These are phyloP conservation scores for Python bivittatus DNA, from an alignment of 2,113 vertebrate genomes.

Conservation along the genomic window DNA sequence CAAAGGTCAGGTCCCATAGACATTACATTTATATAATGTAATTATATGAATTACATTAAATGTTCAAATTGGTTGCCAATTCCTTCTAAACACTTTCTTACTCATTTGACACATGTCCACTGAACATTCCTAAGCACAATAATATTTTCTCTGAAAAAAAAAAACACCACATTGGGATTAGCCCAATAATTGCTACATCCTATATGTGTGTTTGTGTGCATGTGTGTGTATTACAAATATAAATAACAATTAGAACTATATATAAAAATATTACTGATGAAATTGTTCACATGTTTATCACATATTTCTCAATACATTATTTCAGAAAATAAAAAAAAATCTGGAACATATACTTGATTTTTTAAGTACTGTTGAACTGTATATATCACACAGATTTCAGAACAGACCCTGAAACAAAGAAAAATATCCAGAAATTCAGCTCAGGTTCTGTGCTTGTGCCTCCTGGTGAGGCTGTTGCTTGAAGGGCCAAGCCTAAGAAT, in stretches of 20 bases:
- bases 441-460: no score
- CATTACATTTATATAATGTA: not conserved
- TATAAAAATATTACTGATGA: not conserved
- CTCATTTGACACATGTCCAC: not conserved
- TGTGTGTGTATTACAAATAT: not conserved
- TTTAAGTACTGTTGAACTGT: no score
- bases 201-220: not conserved
- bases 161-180: not conserved
- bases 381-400: no score
- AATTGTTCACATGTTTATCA: not conserved
- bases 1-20: not conserved
- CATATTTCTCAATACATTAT: not conserved
- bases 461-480: no score
- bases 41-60: not conserved
- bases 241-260: no score
- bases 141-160: not conserved
- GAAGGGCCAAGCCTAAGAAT: no score
- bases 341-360: not conserved
- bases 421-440: no score
- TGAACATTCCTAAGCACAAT: not conserved
- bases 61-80: not conserved
- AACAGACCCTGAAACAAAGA: no score
- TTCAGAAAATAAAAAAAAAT: not conserved
- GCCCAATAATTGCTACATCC: not conserved
- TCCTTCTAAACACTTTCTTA: not conserved